phyloP scores from a whole-genome alignment of 1,140 invertebrate species.

The Drosophila pseudoobscura region DNA sequence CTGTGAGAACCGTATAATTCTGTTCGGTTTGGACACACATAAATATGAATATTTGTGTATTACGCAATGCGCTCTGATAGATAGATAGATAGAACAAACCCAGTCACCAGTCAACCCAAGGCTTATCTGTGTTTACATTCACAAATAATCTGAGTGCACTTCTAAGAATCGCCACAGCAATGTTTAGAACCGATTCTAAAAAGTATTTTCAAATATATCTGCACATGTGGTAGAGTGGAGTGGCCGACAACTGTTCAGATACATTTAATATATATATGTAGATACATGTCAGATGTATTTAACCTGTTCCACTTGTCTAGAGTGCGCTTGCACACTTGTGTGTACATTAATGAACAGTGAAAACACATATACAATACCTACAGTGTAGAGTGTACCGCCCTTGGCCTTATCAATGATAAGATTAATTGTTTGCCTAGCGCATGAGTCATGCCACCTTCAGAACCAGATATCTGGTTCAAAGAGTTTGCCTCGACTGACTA shows the following conservation, averaged over 20 bases:
- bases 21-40: no score
- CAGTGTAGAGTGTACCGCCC: constrained; percentile 40
- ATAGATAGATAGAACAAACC: background rate
- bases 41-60: no score
- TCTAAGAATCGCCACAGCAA: constrained; percentile 1
- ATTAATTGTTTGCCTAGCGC: constrained; percentile 60
- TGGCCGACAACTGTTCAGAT: constrained; percentile 13
- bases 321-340: constrained; percentile 31
- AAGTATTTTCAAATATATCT: background rate
- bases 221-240: background rate
- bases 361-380: constrained; percentile 5
- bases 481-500: constrained; percentile 37
- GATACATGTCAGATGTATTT: constrained; percentile 29
- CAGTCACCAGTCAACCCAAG: constrained; percentile 3
- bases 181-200: background rate
- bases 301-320: constrained; percentile 14
- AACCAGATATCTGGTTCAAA: constrained; percentile 19
- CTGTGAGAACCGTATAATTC: background rate
- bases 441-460: constrained; percentile 46
- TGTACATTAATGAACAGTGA: constrained; percentile 30
- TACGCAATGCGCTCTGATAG: background rate
- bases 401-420: constrained; percentile 82
- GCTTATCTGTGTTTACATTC: constrained; percentile 11
- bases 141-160: constrained; percentile 9
- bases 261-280: constrained; percentile 16